Conservation (phyloP, 1,140 invertebrate species). For the Calephelis virginiensis region DNA sequence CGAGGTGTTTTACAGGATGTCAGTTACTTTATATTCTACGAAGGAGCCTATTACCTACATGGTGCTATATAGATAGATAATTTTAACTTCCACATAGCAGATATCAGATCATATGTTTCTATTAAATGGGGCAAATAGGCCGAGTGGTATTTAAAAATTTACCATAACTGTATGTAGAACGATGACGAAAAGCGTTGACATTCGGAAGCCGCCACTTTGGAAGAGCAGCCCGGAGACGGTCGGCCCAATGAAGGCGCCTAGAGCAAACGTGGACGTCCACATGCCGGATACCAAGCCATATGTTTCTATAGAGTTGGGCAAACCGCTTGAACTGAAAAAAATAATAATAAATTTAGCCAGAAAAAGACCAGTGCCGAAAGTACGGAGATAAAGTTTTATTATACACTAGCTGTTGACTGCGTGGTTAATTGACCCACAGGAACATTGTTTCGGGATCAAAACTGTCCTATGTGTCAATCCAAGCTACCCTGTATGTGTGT, state of each 20-base stretch:
- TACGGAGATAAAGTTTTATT: too few species aligned
- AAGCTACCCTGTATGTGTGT: too few species aligned
- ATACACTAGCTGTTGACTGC: too few species aligned
- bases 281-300: conserved; percentile 91
- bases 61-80: too few species aligned
- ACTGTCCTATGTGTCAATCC: too few species aligned
- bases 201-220: conserved; percentile 85
- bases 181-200: conserved; percentile 86
- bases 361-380: background rate
- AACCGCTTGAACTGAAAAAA: conserved; percentile 81
- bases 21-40: too few species aligned
- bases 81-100: too few species aligned
- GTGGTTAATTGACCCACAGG: background rate
- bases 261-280: conserved; percentile 91
- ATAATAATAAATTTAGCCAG: background rate
- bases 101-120: too few species aligned
- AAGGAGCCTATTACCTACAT: too few species aligned
- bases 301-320: conserved; percentile 89
- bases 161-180: conserved; percentile 83
- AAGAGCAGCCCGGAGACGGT: conserved; percentile 87
- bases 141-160: conserved; percentile 45
- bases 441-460: too few species aligned
- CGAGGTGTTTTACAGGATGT: too few species aligned
- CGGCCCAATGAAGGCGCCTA: conserved; percentile 91
- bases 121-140: too few species aligned